phyloP scores from a whole-genome alignment of 2,888 invertebrate species.

The Troides oblongomaculatus region DNA sequence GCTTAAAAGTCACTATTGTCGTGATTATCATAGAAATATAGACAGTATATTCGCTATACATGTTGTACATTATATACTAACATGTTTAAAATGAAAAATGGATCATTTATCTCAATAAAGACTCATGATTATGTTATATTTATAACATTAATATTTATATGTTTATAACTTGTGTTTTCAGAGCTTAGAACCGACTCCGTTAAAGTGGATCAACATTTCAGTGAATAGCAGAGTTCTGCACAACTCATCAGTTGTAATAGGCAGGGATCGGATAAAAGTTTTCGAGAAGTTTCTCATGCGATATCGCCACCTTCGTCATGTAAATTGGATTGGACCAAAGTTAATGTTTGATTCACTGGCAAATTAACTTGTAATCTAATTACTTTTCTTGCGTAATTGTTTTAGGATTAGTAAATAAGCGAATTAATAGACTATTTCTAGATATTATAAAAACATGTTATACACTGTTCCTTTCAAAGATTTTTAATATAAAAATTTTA shows the following conservation, averaged over 20 bases:
- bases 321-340: slow-evolving; percentile 70
- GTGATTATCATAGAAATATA: no score
- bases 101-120: no score
- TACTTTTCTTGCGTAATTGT: slow-evolving; percentile 35
- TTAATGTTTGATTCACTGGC: slow-evolving; percentile 70
- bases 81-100: no score
- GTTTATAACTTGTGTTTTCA: not conserved
- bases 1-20: no score
- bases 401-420: not conserved
- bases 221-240: slow-evolving; percentile 69
- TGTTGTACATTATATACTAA: no score
- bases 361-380: slow-evolving; percentile 67
- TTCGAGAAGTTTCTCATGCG: slow-evolving; percentile 74
- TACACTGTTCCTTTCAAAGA: no score
- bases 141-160: not conserved
- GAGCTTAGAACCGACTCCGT: slow-evolving; percentile 52
- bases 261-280: slow-evolving; percentile 75
- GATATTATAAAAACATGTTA: no score
- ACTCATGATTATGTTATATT: no score
- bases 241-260: slow-evolving; percentile 75
- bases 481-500: no score
- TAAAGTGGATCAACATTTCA: slow-evolving; percentile 58
- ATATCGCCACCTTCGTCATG: slow-evolving; percentile 78
- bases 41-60: no score
- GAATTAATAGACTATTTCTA: no score